phyloP scores from a whole-genome alignment of 2,888 invertebrate genomes.

The Drosophila aldrichi region DNA sequence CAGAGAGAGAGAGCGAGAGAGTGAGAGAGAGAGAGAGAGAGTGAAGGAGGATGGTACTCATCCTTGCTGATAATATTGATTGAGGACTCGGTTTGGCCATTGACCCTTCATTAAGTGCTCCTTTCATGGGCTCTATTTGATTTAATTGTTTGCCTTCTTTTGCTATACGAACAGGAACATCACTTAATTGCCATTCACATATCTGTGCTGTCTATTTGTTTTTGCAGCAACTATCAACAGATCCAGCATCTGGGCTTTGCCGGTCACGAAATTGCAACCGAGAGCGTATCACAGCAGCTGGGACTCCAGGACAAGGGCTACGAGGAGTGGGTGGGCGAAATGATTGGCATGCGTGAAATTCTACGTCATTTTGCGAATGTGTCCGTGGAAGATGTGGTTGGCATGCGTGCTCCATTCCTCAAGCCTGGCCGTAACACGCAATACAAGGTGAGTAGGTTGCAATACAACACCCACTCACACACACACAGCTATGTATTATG shows the following conservation, averaged over 20 bases:
- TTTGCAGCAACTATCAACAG: conserved; percentile 96
- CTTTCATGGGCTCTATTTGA: conserved; percentile 38
- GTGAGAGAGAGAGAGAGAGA: neutral
- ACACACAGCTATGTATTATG: conserved; percentile 13
- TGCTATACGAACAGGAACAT: conserved; percentile 4
- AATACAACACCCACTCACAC: conserved; percentile 12
- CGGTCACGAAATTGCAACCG: conserved; percentile 92
- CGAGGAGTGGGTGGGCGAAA: conserved; percentile 97
- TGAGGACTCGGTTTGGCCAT: conserved; percentile 22
- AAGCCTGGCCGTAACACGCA: conserved; percentile 97
- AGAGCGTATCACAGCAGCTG: conserved; percentile 89
- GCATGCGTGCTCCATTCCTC: conserved; percentile 94
- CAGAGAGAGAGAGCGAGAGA: neutral
- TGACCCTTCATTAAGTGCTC: conserved; percentile 23
- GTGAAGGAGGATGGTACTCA: neutral
- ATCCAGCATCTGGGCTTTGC: conserved; percentile 94
- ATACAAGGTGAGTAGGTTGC: conserved; percentile 89
- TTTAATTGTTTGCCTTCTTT: conserved; percentile 36
- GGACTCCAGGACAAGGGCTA: conserved; percentile 95
- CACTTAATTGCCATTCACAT: conserved; percentile 37
- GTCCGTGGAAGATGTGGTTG: conserved; percentile 92
- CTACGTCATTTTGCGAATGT: conserved; percentile 93
- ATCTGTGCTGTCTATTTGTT: conserved; percentile 15
- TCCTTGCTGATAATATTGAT: conserved; percentile 15
- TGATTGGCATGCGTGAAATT: conserved; percentile 97